Evolutionary conservation across 2,888 invertebrate species (phyloP).

Genomic region (Ectemnius lituratus): DNA sequence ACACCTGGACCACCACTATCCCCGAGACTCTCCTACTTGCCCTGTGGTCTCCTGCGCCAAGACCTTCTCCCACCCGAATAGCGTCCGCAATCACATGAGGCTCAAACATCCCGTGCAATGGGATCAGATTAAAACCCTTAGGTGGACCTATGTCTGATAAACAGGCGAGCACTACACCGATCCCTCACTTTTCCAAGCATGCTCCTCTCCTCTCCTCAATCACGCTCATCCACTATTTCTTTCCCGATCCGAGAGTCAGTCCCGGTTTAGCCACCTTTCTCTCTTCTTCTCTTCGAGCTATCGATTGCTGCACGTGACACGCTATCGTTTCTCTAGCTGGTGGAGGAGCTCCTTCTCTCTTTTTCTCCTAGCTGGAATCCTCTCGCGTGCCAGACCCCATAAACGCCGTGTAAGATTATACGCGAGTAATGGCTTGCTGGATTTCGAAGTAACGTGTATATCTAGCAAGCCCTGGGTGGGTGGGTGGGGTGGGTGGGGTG

Average conservation of each 20-base stretch:
- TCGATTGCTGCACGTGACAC: conserved; percentile 35
- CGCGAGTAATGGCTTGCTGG: conserved; percentile 29
- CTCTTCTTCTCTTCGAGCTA: conserved; percentile 11
- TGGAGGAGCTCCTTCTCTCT: conserved; percentile 27
- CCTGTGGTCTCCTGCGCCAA: conserved; percentile 88
- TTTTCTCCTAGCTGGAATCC: conserved; percentile 16
- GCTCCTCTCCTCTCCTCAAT: background rate
- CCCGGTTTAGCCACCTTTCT: background rate
- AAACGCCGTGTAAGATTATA: conserved; percentile 28
- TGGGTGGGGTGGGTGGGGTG: conserved; percentile 15
- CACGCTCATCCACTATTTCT: background rate
- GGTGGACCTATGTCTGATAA: conserved; percentile 84
- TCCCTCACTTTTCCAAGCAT: background rate
- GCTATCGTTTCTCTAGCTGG: conserved; percentile 31
- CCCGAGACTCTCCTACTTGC: conserved; percentile 89
- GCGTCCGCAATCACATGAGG: conserved; percentile 92
- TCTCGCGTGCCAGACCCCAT: conserved; percentile 51
- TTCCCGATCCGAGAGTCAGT: background rate
- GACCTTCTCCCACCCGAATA: conserved; percentile 90
- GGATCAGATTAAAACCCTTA: conserved; percentile 90
- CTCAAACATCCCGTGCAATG: conserved; percentile 89
- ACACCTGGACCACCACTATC: conserved; percentile 90
- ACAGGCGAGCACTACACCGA: conserved; percentile 19
- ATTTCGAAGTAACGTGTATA: conserved; percentile 19
- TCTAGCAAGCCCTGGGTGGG: background rate